Evolutionary conservation across 1,140 invertebrate species (phyloP).

Genomic region (Babylonia areolata): DNA sequence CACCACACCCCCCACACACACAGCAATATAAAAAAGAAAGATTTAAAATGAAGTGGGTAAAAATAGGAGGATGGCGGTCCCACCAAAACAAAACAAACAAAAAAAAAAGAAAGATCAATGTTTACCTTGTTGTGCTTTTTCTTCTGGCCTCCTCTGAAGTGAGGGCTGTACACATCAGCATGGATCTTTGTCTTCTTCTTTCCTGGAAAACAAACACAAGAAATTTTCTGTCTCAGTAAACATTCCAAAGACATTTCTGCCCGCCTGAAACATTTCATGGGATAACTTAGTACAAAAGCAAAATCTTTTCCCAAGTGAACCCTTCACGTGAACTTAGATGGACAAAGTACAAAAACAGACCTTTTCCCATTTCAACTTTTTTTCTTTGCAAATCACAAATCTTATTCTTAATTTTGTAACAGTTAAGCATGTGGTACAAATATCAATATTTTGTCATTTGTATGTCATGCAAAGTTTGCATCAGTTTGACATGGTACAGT

Average conservation of each 20-base stretch:
- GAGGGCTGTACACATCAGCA: slow-evolving; percentile 24
- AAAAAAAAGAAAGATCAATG: too few species aligned
- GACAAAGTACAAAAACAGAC: neutral
- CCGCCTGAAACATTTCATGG: too few species aligned
- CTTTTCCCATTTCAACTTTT: neutral
- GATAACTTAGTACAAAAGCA: neutral
- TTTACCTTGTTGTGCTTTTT: slow-evolving; percentile 31
- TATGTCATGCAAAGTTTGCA: too few species aligned
- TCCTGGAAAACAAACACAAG: slow-evolving; percentile 1
- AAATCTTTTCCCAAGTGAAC: neutral
- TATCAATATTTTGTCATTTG: too few species aligned
- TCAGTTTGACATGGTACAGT: too few species aligned
- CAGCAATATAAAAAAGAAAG: neutral
- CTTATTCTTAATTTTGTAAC: too few species aligned
- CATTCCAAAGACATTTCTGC: too few species aligned
- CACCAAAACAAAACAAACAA: neutral
- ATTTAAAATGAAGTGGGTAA: neutral
- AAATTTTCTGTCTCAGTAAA: neutral
- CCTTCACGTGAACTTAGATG: neutral
- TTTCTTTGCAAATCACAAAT: too few species aligned
- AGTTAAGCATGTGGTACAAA: too few species aligned
- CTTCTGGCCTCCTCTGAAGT: slow-evolving; percentile 10
- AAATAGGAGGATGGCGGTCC: neutral
- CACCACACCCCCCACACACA: neutral
- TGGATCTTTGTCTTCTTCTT: neutral